Conservation (phyloP, 2,113 vertebrate genomes). For the Pyxicephalus adspersus region DNA sequence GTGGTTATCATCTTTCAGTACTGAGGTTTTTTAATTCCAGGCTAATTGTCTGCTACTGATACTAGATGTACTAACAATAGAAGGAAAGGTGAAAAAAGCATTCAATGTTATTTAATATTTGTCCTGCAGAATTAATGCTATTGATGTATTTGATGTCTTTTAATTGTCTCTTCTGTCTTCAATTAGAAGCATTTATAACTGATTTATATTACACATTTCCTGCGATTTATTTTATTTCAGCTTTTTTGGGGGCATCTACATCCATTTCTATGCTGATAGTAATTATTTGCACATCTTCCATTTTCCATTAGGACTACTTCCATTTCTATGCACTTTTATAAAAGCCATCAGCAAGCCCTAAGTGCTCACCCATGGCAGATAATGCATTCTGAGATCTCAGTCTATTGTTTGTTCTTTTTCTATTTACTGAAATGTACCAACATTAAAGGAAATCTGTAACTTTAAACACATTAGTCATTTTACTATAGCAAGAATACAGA, state of each 20-base stretch:
- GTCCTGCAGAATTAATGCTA: background rate
- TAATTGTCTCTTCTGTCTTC: conserved; percentile 4
- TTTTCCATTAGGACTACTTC: background rate
- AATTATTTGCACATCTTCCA: background rate
- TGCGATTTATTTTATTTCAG: background rate
- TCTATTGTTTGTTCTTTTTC: background rate
- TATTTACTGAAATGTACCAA: background rate
- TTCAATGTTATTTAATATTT: no score
- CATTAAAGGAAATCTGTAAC: background rate
- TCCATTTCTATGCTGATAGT: conserved; percentile 13
- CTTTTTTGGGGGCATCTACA: conserved; percentile 7
- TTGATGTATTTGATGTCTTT: background rate
- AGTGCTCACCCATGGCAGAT: background rate
- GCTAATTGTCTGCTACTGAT: no score
- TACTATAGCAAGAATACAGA: no score
- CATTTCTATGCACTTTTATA: background rate
- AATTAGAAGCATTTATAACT: background rate
- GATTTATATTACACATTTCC: conserved; percentile 11
- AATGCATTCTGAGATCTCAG: background rate
- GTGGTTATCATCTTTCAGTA: no score
- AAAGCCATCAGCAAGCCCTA: background rate
- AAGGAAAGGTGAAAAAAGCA: no score
- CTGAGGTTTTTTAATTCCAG: no score
- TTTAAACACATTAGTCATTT: no score
- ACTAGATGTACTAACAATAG: no score